Conservation (phyloP, 2,797 vertebrate species). For the Squalus acanthias region DNA sequence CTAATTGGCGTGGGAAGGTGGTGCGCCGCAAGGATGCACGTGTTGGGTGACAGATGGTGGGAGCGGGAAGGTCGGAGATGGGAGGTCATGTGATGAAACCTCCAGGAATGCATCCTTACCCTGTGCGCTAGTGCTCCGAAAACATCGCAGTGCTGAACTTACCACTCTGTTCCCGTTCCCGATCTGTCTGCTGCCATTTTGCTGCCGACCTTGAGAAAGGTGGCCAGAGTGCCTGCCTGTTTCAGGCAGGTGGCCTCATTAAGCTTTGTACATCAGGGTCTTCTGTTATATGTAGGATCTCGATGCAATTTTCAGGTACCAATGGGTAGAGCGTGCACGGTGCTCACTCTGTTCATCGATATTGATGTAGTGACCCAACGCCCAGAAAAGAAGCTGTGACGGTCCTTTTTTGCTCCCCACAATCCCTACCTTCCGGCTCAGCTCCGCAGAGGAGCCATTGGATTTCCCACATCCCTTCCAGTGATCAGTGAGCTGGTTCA, state of each 20-base stretch:
- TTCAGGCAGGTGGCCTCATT: not conserved
- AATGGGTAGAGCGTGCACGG: not conserved
- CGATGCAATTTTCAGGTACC: too few species aligned
- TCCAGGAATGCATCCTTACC: too few species aligned
- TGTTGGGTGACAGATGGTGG: too few species aligned
- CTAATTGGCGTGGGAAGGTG: not conserved
- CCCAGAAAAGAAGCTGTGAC: not conserved
- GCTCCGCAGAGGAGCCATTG: not conserved
- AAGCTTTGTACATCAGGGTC: not conserved
- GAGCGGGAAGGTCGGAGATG: too few species aligned
- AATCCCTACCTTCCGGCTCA: not conserved
- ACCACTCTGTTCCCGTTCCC: not conserved
- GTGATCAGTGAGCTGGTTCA: not conserved
- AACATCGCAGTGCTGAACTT: too few species aligned
- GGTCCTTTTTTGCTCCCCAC: not conserved
- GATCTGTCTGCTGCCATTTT: not conserved
- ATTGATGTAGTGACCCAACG: not conserved
- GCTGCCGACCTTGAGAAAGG: too few species aligned
- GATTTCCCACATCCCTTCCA: not conserved
- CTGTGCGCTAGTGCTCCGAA: too few species aligned
- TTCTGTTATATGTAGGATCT: too few species aligned
- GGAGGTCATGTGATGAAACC: too few species aligned
- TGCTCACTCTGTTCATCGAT: not conserved
- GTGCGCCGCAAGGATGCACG: not conserved
- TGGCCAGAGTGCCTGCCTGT: not conserved